A percentile compares a stretch with the other conserved stretches of the same genome.
Conservation (phyloP, 2,113 vertebrate genomes). For the Laterallus jamaicensis region DNA sequence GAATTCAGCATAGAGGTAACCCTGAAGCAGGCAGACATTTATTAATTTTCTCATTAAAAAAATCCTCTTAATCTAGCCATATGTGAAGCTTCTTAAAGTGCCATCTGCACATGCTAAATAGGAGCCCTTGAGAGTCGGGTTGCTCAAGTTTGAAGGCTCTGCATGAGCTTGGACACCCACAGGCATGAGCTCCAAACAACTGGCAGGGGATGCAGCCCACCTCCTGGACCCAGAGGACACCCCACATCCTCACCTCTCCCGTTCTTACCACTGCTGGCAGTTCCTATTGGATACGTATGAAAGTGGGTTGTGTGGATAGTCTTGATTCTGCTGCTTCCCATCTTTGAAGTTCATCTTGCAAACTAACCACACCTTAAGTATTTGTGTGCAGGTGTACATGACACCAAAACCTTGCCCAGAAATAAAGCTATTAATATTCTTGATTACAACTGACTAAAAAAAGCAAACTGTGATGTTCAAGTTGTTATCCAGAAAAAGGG, state of each 20-base stretch:
- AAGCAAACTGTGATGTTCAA: neutral
- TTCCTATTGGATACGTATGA: neutral
- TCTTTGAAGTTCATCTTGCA: neutral
- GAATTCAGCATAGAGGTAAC: neutral
- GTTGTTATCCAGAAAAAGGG: neutral
- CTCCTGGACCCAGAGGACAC: neutral
- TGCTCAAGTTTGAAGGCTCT: neutral
- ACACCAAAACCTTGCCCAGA: neutral
- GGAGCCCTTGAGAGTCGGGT: accelerated
- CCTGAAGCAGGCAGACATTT: neutral
- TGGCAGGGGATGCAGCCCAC: accelerated
- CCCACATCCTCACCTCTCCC: neutral
- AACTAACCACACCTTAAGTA: neutral
- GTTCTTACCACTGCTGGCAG: neutral
- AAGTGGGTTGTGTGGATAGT: neutral
- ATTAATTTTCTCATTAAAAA: neutral
- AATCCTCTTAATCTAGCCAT: neutral
- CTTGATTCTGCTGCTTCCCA: neutral
- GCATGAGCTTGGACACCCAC: accelerated
- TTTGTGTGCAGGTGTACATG: accelerated
- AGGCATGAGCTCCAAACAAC: accelerated
- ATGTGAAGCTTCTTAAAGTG: neutral
- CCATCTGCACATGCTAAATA: neutral
- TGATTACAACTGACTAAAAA: neutral
- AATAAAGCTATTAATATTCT: neutral